Base-by-base conservation (phyloP, 2,888 invertebrate species). In the Epistrophe eligans region DNA sequence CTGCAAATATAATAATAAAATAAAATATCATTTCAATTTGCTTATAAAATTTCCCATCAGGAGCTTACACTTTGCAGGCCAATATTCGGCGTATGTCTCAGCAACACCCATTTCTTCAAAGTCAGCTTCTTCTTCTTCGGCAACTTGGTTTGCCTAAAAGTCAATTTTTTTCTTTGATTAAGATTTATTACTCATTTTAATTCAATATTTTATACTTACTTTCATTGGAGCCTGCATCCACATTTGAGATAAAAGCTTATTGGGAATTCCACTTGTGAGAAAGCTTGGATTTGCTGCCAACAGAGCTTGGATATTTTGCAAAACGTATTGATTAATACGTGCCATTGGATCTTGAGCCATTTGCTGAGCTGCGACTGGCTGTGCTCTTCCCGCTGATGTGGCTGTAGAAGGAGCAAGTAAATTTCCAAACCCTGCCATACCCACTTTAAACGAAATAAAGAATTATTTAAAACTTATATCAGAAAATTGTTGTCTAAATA, bases 21-120 rank as follows among this genome's bases (percentile, higher is more conserved):
- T 13, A 15, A 43, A 40, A 13, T 0, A 38, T 13, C 11, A 7
- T 19, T 40, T 7, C 8, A 40, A 2, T 2, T 17, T 17, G 6
- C 3, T 17, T 28, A 2, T n/a, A 6, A 6, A n/a, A 19, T 7
- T 3, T 19, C 1, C 0, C 0, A 17, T n/a, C 1, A 28, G 8
- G 10, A 17, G 0, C 94, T 94, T 94, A 97, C 97, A 94, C 94
- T 99, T 99, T 0, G 97, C 95, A 1, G 99, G 99, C 97, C 98
- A 98, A 92, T 99, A 99, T 91, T 99, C 99, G 8, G 98, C 97
- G 91, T 99, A 99, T 0, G 99, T 99, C 93, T 99, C 99, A 0
- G 99, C 99, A 19, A 99, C 98, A 15, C 99, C 99, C 95, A 99
- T 96, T 91, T 99, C 98, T 91, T 99, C 99, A 89, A 98, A 98